These are phyloP conservation scores for Elmis aenea DNA, from an alignment of 2,888 invertebrate species.

Conservation along the genomic window DNA sequence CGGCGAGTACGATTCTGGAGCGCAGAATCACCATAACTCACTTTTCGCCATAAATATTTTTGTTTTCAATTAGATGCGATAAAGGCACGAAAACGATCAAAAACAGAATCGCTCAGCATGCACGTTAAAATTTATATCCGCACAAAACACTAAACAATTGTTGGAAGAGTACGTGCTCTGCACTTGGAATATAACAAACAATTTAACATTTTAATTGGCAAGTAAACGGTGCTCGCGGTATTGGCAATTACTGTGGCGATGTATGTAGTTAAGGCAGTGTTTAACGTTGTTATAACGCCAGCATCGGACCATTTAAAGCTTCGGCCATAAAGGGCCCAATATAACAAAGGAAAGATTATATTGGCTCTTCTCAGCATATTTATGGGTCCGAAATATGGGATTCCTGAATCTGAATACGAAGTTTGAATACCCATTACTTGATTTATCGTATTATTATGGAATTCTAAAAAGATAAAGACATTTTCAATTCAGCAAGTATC, in stretches of 20 bases:
- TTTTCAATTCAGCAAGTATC: constrained; percentile 10
- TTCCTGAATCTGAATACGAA: constrained; percentile 21
- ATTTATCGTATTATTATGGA: constrained; percentile 18
- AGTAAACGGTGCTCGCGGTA: constrained; percentile 15
- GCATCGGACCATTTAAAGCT: constrained; percentile 17
- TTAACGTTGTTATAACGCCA: constrained; percentile 21
- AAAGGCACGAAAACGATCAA: too few relatives aligned
- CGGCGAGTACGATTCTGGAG: too few relatives aligned
- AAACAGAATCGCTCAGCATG: too few relatives aligned
- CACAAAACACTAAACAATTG: too few relatives aligned
- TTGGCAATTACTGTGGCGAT: constrained; percentile 16
- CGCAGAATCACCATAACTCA: too few relatives aligned
- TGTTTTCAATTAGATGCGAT: too few relatives aligned
- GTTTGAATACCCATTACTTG: constrained; percentile 23
- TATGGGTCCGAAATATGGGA: constrained; percentile 22
- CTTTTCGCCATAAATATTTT: too few relatives aligned
- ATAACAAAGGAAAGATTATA: constrained; percentile 24
- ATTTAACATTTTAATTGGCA: constrained; percentile 15
- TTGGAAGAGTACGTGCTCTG: too few relatives aligned
- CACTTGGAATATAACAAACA: too few relatives aligned
- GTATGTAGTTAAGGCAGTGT: constrained; percentile 15
- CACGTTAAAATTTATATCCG: too few relatives aligned
- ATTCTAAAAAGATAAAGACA: constrained; percentile 13
- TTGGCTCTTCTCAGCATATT: constrained; percentile 21
- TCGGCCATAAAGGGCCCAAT: constrained; percentile 17